Conservation (phyloP, 2,888 invertebrate species). For the Trachelus tabidus region DNA sequence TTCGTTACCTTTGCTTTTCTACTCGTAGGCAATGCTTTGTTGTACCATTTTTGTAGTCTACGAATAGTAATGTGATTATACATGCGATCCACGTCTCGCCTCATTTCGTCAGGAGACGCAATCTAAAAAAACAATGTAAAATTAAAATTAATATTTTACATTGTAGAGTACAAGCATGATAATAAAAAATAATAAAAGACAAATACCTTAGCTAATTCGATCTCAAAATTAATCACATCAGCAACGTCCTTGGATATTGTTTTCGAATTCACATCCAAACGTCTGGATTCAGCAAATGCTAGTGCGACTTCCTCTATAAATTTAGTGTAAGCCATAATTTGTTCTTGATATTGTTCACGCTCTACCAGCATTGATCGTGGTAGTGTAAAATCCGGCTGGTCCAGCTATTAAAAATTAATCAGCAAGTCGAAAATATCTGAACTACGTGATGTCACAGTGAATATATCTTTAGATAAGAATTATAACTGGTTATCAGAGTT, state of each 20-base stretch:
- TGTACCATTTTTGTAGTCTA: constrained; percentile 11
- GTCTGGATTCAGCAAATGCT: constrained; percentile 36
- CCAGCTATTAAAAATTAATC: background rate
- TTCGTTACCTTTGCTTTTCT: constrained; percentile 5
- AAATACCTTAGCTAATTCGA: constrained; percentile 66
- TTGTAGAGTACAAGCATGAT: background rate
- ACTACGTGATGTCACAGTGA: background rate
- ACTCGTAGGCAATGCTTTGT: constrained; percentile 6
- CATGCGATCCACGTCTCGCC: constrained; percentile 15
- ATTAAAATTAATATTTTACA: background rate
- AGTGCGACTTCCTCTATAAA: constrained; percentile 30
- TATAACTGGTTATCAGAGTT: background rate
- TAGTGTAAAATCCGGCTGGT: background rate
- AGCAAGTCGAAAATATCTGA: background rate
- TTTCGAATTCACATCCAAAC: constrained; percentile 24
- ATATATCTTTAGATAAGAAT: background rate
- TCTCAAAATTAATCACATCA: constrained; percentile 68
- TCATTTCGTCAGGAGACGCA: constrained; percentile 17
- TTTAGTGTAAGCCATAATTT: constrained; percentile 29
- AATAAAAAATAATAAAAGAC: background rate
- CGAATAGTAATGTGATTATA: constrained; percentile 16
- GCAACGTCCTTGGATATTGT: constrained; percentile 50
- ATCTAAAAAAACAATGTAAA: constrained; percentile 4
- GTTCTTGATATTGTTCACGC: background rate
- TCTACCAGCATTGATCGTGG: constrained; percentile 1